These are phyloP conservation scores for Elephas maximus DNA, from an alignment of 2,113 vertebrate species.

Conservation along the genomic window DNA sequence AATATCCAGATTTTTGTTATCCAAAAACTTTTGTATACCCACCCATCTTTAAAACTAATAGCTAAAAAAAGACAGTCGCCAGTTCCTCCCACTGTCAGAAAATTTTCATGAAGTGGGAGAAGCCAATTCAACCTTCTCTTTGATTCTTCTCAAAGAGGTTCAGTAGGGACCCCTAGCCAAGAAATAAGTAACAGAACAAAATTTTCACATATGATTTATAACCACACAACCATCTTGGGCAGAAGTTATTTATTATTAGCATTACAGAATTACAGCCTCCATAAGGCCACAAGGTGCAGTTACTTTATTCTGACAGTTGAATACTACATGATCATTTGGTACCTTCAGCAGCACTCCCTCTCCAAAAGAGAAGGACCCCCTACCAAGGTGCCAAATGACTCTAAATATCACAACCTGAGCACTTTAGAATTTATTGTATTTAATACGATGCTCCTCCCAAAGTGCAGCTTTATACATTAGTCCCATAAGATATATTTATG, in stretches of 20 bases:
- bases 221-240: background rate
- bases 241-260: background rate
- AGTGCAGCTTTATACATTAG: too few relatives aligned
- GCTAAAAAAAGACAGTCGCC: background rate
- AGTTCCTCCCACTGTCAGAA: background rate
- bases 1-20: background rate
- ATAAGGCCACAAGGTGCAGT: background rate
- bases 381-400: background rate
- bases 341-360: background rate
- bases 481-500: too few relatives aligned
- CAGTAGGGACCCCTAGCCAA: background rate
- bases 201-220: background rate
- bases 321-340: background rate
- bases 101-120: background rate
- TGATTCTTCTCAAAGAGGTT: conserved; percentile 23
- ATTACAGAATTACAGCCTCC: background rate
- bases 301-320: conserved; percentile 20
- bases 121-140: background rate
- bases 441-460: too few relatives aligned
- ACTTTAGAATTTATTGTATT: background rate
- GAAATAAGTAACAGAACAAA: background rate
- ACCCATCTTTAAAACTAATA: background rate
- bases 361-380: background rate
- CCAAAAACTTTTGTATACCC: background rate
- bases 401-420: background rate